These are phyloP conservation scores for Nannobrachium achirus DNA, from an alignment of 2,113 vertebrate genomes.

Conservation along the genomic window DNA sequence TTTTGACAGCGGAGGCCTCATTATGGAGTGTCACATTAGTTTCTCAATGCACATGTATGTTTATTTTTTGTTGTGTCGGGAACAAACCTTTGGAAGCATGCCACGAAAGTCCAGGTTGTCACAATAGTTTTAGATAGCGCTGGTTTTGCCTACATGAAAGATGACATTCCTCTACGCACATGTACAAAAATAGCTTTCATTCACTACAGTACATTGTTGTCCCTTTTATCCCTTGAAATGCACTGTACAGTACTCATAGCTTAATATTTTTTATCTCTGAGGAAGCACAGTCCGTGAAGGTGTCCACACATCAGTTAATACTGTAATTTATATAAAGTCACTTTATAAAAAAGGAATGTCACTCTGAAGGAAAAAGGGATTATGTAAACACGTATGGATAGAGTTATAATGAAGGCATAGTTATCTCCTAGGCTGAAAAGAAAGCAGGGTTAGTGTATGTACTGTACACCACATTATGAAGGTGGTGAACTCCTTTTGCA, in stretches of 20 bases:
- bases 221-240: slow-evolving; percentile 60
- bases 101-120: slow-evolving; percentile 35
- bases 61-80: slow-evolving; percentile 41
- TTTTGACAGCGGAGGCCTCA: slow-evolving; percentile 30
- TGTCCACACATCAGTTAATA: slow-evolving; percentile 16
- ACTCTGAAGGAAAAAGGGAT: slow-evolving; percentile 34
- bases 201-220: slow-evolving; percentile 39
- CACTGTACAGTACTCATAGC: slow-evolving; percentile 39
- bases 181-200: slow-evolving; percentile 43
- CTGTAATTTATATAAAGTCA: slow-evolving; percentile 35
- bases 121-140: slow-evolving; percentile 48
- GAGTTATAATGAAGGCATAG: slow-evolving; percentile 26
- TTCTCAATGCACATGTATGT: slow-evolving; percentile 33
- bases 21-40: slow-evolving; percentile 24
- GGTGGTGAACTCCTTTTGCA: slow-evolving; percentile 44
- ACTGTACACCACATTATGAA: slow-evolving; percentile 18
- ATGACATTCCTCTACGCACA: slow-evolving; percentile 18
- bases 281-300: slow-evolving; percentile 37
- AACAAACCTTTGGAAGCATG: slow-evolving; percentile 21
- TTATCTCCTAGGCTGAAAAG: slow-evolving; percentile 42
- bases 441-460: slow-evolving; percentile 37
- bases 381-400: slow-evolving; percentile 17
- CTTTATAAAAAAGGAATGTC: slow-evolving; percentile 45
- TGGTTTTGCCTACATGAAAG: slow-evolving; percentile 48
- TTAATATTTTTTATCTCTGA: slow-evolving; percentile 32